These are phyloP conservation scores for Chlorodrepanis virens DNA, from an alignment of 2,113 vertebrate species.

Conservation along the genomic window DNA sequence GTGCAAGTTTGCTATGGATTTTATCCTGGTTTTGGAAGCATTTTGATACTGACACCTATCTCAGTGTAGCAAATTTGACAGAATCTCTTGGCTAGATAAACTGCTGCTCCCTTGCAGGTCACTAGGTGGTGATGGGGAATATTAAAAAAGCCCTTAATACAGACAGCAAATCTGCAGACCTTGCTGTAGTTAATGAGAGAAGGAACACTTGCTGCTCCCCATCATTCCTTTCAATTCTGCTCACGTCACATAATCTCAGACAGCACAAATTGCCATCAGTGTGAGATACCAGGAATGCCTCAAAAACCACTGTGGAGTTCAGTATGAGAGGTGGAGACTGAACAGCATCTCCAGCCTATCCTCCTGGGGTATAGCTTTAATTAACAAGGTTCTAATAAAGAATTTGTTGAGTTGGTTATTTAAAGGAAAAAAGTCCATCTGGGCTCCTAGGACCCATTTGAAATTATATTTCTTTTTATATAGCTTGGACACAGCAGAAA, in stretches of 20 bases:
- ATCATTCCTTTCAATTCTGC: neutral
- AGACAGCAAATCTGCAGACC: neutral
- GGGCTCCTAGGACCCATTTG: neutral
- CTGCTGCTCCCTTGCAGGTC: conserved; percentile 21
- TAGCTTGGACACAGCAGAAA: neutral
- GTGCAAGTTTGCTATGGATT: neutral
- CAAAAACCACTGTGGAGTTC: neutral
- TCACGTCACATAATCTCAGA: neutral
- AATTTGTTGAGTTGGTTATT: neutral
- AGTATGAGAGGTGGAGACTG: neutral
- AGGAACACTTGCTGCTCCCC: neutral
- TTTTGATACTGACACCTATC: neutral
- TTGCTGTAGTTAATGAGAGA: neutral
- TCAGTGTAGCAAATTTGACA: neutral
- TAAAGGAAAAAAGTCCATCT: neutral
- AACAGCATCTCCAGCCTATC: neutral
- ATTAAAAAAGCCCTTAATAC: neutral
- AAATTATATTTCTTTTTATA: neutral
- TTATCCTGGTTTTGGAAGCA: neutral
- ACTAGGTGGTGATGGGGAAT: conserved; percentile 1
- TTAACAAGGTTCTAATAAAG: conserved; percentile 36
- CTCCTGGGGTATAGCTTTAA: neutral
- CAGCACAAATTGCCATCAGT: conserved; percentile 19
- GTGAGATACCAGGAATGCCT: conserved; percentile 11
- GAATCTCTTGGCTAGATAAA: neutral